phyloP scores from a whole-genome alignment of 1,140 invertebrate species.

The Mylabris phalerata region DNA sequence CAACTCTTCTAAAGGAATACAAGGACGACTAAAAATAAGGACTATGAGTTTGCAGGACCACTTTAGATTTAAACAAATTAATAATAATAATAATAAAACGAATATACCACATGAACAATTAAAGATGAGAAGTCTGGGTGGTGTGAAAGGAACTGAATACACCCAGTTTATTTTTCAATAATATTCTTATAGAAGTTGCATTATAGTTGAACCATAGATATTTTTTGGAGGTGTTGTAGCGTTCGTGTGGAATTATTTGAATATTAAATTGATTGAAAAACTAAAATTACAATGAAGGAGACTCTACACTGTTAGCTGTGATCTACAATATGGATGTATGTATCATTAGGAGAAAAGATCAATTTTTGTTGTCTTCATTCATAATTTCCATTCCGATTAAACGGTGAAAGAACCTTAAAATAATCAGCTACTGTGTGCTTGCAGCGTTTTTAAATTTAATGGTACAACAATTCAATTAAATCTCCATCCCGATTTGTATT shows the following conservation, averaged over 20 bases:
- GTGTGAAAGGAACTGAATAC: too few relatives aligned
- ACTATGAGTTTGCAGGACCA: conserved; percentile 22
- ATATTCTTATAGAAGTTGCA: too few relatives aligned
- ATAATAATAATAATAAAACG: too few relatives aligned
- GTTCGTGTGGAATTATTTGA: too few relatives aligned
- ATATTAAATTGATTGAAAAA: too few relatives aligned
- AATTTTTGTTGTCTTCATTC: not conserved
- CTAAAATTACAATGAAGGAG: conserved; percentile 10
- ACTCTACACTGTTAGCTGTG: conserved; percentile 32
- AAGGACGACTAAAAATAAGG: too few relatives aligned
- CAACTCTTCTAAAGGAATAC: conserved; percentile 4
- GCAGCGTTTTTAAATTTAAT: conserved; percentile 14
- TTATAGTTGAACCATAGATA: too few relatives aligned
- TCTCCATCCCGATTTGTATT: conserved; percentile 13
- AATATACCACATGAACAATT: too few relatives aligned
- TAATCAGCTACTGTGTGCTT: conserved; percentile 22
- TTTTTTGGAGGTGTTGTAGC: too few relatives aligned
- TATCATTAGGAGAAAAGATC: conserved; percentile 18
- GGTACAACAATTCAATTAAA: conserved; percentile 12
- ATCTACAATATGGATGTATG: conserved; percentile 31
- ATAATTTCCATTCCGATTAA: not conserved
- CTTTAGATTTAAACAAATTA: not conserved
- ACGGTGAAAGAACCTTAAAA: conserved; percentile 2
- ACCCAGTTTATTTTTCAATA: too few relatives aligned
- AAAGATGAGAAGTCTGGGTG: too few relatives aligned